Percentiles rank a stretch among this genome's conserved stretches.
Evolutionary conservation across 2,888 invertebrate genomes (phyloP).

Genomic region (Machimus atricapillus): DNA sequence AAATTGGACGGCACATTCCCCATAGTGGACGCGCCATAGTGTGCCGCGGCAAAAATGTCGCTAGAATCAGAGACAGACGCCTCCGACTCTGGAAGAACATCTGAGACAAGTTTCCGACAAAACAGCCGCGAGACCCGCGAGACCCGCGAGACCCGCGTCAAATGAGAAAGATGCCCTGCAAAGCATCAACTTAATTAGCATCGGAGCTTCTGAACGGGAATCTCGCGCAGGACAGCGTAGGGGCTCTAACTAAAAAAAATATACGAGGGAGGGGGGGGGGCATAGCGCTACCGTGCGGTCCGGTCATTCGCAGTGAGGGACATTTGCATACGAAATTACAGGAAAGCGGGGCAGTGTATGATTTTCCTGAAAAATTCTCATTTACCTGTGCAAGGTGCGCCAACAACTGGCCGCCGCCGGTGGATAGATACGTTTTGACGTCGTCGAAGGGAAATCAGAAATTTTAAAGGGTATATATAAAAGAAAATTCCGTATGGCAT

Average conservation of each 20-base stretch:
- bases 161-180: slow-evolving; percentile 39
- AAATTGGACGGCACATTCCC: slow-evolving; percentile 31
- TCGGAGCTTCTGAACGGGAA: background rate
- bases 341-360: slow-evolving; percentile 34
- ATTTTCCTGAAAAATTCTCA: slow-evolving; percentile 18
- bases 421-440: background rate
- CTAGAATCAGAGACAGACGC: slow-evolving; percentile 27
- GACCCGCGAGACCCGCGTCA: background rate
- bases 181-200: slow-evolving; percentile 32
- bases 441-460: background rate
- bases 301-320: background rate
- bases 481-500: background rate
- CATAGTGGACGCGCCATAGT: slow-evolving; percentile 1
- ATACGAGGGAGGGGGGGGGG: background rate
- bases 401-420: background rate
- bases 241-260: background rate
- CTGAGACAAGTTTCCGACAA: background rate
- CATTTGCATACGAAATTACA: slow-evolving; percentile 43
- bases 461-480: background rate
- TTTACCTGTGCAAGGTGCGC: background rate
- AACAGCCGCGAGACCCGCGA: background rate
- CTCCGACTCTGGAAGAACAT: background rate
- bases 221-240: background rate
- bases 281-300: slow-evolving; percentile 5
- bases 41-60: background rate